Evolutionary conservation across 2,113 vertebrate species (phyloP), one percentile per base, ranked within the genome.

Genomic region (Serinus canaria): DNA sequence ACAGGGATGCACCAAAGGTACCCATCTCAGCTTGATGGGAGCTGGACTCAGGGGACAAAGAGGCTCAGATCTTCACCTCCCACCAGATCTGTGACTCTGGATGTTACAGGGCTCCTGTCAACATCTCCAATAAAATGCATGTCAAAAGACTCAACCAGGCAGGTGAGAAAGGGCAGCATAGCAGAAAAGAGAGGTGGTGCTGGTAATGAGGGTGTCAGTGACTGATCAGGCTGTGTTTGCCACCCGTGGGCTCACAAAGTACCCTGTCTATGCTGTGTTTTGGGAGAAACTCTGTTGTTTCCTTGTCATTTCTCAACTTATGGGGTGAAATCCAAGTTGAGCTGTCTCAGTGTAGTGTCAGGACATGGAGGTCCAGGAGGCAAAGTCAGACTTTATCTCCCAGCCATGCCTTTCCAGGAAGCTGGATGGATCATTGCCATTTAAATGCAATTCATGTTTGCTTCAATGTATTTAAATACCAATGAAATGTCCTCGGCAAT

Each of bases 401-500:
- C 33, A 78, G 76, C 50, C 44, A 0, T 64, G 72, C 25, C 68
- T 86, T 89, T 78, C 88, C 88, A 73, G 69, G 88, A 93, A 94
- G 41, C 30, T 3, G 5, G n/a, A 81, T 3, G 2, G 76, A 86
- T 63, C 59, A 39, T 37, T 83, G 59, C 59, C 20, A 8, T 58
- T 93, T 83, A 94, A 55, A 80, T 72, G 74, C 79, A 92, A 95
- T 67, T 64, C 28, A 7, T 81, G 50, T 87, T 90, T 78, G 44
- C 86, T 81, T 94, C 77, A 60, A 33, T 68, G 55, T 60, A 39
- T 75, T 90, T 83, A 94, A 95, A 92, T 83, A 90, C 49, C 60
- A 90, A 52, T 19, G 14, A 94, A 90, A 93, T 68, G 72, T 95
- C 83, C 90, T 83, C 15, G 0, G 64, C 77, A 93, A 73, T 89